A percentile compares a stretch with the other conserved stretches of the same genome.
These are phyloP conservation scores for Octodon degus DNA, from an alignment of 2,113 vertebrate genomes.

Conservation along the genomic window DNA sequence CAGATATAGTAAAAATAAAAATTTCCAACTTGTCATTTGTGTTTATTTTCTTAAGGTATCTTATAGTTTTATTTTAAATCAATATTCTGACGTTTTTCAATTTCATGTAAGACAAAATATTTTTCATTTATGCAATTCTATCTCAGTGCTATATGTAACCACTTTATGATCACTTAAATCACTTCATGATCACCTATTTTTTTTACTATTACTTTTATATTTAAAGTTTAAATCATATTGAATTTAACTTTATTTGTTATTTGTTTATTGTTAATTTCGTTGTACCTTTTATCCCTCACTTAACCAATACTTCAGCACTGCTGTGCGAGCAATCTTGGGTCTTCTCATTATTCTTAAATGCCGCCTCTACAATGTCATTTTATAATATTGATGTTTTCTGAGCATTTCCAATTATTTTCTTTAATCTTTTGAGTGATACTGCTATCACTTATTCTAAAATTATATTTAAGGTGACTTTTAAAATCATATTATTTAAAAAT, in stretches of 20 bases:
- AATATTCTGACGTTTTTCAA: neutral
- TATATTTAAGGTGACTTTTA: neutral
- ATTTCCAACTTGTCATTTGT: constrained; percentile 7
- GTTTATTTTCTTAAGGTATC: neutral
- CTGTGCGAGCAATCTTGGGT: neutral
- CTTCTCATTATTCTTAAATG: constrained; percentile 31
- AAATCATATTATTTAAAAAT: constrained; percentile 14
- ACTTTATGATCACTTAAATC: neutral
- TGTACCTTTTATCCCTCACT: neutral
- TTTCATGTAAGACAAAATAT: neutral
- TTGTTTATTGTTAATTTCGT: neutral
- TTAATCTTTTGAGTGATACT: constrained; percentile 10
- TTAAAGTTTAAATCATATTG: neutral
- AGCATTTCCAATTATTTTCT: neutral
- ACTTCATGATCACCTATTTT: neutral
- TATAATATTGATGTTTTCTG: neutral
- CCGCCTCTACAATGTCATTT: neutral
- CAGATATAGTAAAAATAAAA: constrained; percentile 13
- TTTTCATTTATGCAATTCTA: neutral
- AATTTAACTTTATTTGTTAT: constrained; percentile 22
- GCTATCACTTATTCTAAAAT: neutral
- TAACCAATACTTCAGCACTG: neutral
- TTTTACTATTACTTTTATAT: neutral
- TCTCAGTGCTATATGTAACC: neutral
- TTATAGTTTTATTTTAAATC: neutral